phyloP scores from a whole-genome alignment of 2,113 vertebrate species.

The Neolamprologus sp. region DNA sequence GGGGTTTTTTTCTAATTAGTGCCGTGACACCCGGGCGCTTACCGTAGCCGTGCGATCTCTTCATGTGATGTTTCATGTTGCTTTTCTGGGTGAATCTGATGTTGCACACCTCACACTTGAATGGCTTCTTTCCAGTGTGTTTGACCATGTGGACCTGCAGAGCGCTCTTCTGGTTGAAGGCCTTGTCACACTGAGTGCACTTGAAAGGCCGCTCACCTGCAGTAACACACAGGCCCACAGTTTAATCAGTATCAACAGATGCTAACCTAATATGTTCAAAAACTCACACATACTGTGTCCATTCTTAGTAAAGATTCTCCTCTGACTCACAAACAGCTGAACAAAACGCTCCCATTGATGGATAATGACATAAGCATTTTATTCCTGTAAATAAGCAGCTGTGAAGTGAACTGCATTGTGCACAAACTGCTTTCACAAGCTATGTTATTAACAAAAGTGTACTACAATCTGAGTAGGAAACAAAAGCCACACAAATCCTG shows the following conservation, averaged over 20 bases:
- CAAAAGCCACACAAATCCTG: neutral
- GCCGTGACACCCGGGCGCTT: neutral
- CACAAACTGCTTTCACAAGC: neutral
- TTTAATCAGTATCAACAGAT: neutral
- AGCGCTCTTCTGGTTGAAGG: constrained; percentile 98
- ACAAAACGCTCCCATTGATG: neutral
- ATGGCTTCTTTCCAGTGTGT: constrained; percentile 95
- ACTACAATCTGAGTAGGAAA: neutral
- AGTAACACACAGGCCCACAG: neutral
- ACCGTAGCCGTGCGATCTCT: constrained; percentile 84
- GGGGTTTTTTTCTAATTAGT: fast-evolving
- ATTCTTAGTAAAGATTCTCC: neutral
- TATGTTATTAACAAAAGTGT: neutral
- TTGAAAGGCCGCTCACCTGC: constrained; percentile 92
- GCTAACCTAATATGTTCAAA: neutral
- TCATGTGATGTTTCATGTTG: constrained; percentile 99
- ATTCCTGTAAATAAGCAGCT: neutral
- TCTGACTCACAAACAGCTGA: neutral
- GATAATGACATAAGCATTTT: neutral
- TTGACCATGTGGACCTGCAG: constrained; percentile 97
- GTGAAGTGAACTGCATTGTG: neutral
- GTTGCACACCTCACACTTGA: constrained; percentile 87
- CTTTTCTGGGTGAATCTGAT: constrained; percentile 98
- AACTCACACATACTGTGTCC: neutral
- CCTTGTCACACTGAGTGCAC: constrained; percentile 88